Base-by-base conservation (phyloP, 2,113 vertebrate species). In the Cynopterus brachyotis region DNA sequence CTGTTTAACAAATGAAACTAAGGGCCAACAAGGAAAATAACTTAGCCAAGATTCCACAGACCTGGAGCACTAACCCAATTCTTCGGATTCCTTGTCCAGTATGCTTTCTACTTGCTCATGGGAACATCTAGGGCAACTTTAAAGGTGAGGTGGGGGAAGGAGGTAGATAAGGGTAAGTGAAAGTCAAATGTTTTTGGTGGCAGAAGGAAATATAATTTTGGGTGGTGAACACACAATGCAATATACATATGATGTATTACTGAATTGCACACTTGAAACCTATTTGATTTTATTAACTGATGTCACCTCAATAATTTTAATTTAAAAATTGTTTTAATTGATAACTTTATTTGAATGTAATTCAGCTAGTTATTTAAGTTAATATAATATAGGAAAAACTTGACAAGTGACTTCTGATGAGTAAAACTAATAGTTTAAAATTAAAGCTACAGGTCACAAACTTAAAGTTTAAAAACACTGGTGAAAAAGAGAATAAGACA, bases 381-480 rank as follows among this genome's bases (percentile, higher is more conserved):
- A 92, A 82, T 78, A 92, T 95, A 96, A 90, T 53, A 91, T 20
- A 78, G 16, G 84, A 6, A 70, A 45, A 88, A 60, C 10, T 60
- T 67, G 3, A 45, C 80, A 97, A 87, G 40, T 2, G 4, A 89
- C 50, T 95, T 93, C 60, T 78, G 91, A 87, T 12, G 45, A 91
- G 30, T 59, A 95, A n/a, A 94, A 94, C 24, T 59, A 88, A 81
- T 89, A 15, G 28, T 88, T 94, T 86, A 50, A 88, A 73, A 90
- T 90, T 97, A 80, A 96, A 86, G 66, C 37, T 86, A 79, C 17
- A 91, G 45, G 26, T 93, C 47, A 82, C 89, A 94, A 94, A 94
- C n/a, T 92, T 92, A 70, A 92, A 94, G 22, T 79, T 89, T 87
- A 72, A 91, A 82, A 89, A 72, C 2, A 5, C 11, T 59, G 32